phyloP scores from a whole-genome alignment of 2,797 vertebrate genomes.

The Ataeniobius toweri region DNA sequence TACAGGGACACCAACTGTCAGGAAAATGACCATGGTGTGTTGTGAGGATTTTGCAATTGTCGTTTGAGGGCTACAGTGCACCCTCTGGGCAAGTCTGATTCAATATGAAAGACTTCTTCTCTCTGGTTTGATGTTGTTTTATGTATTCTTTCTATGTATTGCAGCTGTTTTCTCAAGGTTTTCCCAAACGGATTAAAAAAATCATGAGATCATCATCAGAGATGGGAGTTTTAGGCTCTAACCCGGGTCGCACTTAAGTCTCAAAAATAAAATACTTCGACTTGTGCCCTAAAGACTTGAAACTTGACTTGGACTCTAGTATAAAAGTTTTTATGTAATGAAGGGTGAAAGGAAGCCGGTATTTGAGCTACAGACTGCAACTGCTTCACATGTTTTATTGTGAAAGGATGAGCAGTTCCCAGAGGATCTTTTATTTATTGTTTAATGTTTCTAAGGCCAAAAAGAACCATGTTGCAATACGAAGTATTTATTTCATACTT shows the following conservation, averaged over 20 bases:
- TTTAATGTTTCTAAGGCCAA: too few species aligned
- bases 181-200: not conserved
- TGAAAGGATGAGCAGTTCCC: too few species aligned
- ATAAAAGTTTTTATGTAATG: not conserved
- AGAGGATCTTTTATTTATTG: too few species aligned
- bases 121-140: not conserved
- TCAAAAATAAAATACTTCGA: not conserved
- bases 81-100: not conserved
- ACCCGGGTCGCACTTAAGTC: not conserved
- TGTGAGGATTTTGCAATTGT: slow-evolving; percentile 33
- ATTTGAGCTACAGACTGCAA: too few species aligned
- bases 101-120: slow-evolving; percentile 16
- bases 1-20: slow-evolving; percentile 33
- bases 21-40: slow-evolving; percentile 34
- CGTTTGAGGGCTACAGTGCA: slow-evolving; percentile 12
- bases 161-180: not conserved
- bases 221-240: not conserved
- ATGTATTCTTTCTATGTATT: not conserved
- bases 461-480: too few species aligned
- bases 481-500: too few species aligned
- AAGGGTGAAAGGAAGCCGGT: not conserved
- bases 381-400: too few species aligned
- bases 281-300: too few species aligned
- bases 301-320: too few species aligned
- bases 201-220: not conserved